Evolutionary conservation across 2,888 invertebrate genomes (phyloP).

Genomic region (Spodoptera picta): DNA sequence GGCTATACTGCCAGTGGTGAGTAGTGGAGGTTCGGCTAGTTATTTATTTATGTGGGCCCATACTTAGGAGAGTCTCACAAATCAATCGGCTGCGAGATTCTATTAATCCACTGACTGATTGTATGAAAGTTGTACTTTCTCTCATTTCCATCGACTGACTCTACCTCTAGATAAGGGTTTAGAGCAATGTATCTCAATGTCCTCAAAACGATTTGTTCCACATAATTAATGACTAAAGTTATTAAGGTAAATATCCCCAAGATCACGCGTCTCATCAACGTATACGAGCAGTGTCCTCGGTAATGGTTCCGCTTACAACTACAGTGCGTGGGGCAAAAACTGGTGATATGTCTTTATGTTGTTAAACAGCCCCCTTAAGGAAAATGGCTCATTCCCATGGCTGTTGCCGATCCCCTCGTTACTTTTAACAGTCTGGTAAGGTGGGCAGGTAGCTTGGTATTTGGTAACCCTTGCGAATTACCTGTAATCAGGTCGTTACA

Average conservation of each 20-base stretch:
- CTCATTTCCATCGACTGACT: too few relatives aligned
- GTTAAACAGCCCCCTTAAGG: slow-evolving; percentile 49
- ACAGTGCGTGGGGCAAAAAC: slow-evolving; percentile 25
- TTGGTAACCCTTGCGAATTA: slow-evolving; percentile 33
- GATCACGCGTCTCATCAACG: slow-evolving; percentile 7
- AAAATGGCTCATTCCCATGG: slow-evolving; percentile 39
- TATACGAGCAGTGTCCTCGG: slow-evolving; percentile 1
- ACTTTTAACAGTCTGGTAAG: slow-evolving; percentile 39
- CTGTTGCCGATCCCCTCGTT: slow-evolving; percentile 41
- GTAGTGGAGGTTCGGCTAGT: slow-evolving; percentile 8
- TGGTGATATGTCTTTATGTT: slow-evolving; percentile 43
- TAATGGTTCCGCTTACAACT: slow-evolving; percentile 17
- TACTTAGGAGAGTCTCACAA: neutral
- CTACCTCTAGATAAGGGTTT: too few relatives aligned
- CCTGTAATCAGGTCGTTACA: slow-evolving; percentile 26
- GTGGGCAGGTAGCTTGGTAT: slow-evolving; percentile 29
- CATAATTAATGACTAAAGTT: neutral
- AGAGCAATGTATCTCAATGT: too few relatives aligned
- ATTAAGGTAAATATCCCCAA: neutral
- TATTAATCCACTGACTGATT: too few relatives aligned
- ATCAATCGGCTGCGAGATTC: too few relatives aligned
- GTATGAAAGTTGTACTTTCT: too few relatives aligned
- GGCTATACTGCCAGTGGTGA: slow-evolving; percentile 22
- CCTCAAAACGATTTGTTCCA: neutral
- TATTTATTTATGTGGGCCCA: neutral